phyloP scores from a whole-genome alignment of 2,888 invertebrate species.

The Eupithecia inturbata region DNA sequence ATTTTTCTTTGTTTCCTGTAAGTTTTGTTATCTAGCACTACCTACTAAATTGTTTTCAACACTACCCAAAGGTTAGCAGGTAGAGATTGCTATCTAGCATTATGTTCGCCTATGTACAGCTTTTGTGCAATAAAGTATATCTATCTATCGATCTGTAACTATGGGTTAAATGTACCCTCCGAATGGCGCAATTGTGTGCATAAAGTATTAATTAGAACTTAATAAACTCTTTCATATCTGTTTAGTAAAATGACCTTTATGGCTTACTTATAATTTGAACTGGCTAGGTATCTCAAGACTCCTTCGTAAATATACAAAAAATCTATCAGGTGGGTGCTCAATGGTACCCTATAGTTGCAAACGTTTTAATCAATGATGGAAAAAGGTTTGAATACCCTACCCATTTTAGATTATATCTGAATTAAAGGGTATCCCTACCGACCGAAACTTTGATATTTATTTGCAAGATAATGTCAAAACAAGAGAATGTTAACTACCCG shows the following conservation, averaged over 20 bases:
- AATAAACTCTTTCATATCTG: not conserved
- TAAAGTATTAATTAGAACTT: not conserved
- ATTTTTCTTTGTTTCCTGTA: too few species aligned
- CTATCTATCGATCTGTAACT: too few species aligned
- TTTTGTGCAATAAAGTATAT: too few species aligned
- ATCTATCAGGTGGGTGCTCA: not conserved
- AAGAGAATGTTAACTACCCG: not conserved
- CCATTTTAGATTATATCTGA: not conserved
- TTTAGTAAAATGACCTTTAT: not conserved
- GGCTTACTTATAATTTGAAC: not conserved
- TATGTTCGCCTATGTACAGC: too few species aligned
- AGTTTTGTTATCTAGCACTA: too few species aligned
- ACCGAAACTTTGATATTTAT: constrained; percentile 2
- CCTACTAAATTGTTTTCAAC: too few species aligned
- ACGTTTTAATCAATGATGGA: not conserved
- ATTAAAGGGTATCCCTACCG: not conserved
- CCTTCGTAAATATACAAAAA: too few species aligned
- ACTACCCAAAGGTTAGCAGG: too few species aligned
- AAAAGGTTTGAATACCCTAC: not conserved
- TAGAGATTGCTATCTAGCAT: too few species aligned
- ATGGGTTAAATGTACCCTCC: not conserved
- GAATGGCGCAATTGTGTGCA: not conserved
- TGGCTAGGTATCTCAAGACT: too few species aligned
- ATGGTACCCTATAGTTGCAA: not conserved
- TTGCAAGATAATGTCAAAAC: constrained; percentile 6